phyloP scores from a whole-genome alignment of 2,797 vertebrate species.

The Syncerus caffer region DNA sequence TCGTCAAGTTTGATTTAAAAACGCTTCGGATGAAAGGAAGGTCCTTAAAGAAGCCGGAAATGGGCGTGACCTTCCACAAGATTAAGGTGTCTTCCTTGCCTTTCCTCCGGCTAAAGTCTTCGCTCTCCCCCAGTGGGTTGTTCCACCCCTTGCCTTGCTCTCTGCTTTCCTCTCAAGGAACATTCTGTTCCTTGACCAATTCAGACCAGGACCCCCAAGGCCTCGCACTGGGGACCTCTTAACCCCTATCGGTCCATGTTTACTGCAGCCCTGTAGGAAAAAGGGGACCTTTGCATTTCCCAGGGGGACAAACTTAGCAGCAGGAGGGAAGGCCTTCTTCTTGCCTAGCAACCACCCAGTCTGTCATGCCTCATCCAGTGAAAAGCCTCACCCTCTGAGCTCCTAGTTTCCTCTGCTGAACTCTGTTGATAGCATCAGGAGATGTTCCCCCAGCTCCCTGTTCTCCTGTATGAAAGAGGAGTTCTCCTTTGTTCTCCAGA shows the following conservation, averaged over 20 bases:
- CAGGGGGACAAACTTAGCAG: neutral
- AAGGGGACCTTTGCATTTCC: neutral
- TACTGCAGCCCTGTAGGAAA: neutral
- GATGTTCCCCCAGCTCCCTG: neutral
- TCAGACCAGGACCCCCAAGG: neutral
- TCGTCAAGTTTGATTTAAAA: neutral
- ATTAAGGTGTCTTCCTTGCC: neutral
- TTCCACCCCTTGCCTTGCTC: neutral
- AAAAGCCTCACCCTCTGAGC: neutral
- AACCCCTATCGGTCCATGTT: neutral
- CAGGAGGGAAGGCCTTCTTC: neutral
- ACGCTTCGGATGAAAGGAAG: neutral
- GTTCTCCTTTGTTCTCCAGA: neutral
- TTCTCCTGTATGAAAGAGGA: neutral
- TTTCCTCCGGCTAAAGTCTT: neutral
- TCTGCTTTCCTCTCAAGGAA: neutral
- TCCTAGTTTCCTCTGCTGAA: neutral
- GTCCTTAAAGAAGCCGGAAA: neutral
- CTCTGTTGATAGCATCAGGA: neutral
- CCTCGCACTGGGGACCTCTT: neutral
- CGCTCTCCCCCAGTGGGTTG: fast-evolving
- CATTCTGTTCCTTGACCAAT: neutral
- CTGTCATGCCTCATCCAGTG: neutral
- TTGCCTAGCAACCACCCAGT: neutral
- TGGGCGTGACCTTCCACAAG: fast-evolving